Conservation (phyloP, 2,797 vertebrate genomes). For the Nannoperca obscura region DNA sequence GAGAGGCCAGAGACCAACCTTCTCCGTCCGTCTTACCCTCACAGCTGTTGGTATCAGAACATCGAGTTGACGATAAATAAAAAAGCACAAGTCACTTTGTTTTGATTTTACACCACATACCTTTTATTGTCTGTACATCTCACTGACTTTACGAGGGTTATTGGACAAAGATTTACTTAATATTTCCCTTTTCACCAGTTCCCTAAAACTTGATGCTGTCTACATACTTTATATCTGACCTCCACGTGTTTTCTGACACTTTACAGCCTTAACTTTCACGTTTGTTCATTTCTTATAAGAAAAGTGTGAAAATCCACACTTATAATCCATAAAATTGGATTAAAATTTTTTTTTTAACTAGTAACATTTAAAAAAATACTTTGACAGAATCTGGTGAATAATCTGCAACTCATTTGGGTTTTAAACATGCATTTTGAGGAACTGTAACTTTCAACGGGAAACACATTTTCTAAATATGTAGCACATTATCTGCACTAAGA, state of each 20-base stretch:
- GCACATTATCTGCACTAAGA: too few species aligned
- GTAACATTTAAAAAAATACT: too few species aligned
- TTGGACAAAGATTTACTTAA: constrained; percentile 12
- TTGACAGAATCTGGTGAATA: too few species aligned
- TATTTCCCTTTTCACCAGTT: constrained; percentile 41
- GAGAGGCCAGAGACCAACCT: too few species aligned
- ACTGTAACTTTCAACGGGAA: too few species aligned
- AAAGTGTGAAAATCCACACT: neutral
- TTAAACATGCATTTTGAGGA: too few species aligned
- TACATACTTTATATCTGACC: neutral
- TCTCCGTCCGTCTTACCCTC: too few species aligned
- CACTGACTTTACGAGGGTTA: constrained; percentile 5
- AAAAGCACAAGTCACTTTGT: neutral
- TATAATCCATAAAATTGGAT: constrained; percentile 3
- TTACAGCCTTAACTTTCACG: neutral
- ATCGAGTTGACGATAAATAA: too few species aligned
- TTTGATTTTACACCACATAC: constrained; percentile 33
- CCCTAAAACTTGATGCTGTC: neutral
- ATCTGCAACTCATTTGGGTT: too few species aligned
- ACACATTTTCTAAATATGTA: too few species aligned
- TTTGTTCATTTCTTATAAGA: neutral
- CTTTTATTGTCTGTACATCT: constrained; percentile 58
- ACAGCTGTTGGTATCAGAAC: too few species aligned
- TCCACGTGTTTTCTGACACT: neutral
- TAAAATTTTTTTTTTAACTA: too few species aligned